A percentile compares a stretch with the other conserved stretches of the same genome.
Conservation (phyloP, 2,797 vertebrate species). For the Benthosema pterotum region DNA sequence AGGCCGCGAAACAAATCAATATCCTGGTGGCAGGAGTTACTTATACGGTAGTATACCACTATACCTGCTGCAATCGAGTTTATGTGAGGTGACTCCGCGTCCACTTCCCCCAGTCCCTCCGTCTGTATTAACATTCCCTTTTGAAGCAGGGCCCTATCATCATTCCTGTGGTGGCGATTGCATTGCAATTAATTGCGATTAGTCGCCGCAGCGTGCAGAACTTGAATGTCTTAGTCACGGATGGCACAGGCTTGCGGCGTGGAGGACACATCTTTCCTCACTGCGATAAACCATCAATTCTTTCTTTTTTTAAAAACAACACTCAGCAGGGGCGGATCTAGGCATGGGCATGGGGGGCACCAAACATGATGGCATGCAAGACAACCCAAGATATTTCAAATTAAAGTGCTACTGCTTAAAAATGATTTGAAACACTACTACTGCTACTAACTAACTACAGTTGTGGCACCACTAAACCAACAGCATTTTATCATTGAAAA, state of each 20-base stretch:
- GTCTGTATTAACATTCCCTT: slow-evolving; percentile 16
- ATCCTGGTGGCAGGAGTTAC: too few species aligned
- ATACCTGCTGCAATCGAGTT: slow-evolving; percentile 14
- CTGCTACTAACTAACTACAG: too few species aligned
- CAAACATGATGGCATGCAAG: too few species aligned
- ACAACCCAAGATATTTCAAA: too few species aligned
- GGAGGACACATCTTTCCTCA: slow-evolving; percentile 26
- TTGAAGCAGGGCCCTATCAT: slow-evolving; percentile 31
- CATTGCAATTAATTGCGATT: slow-evolving; percentile 57
- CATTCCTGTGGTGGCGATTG: slow-evolving; percentile 35
- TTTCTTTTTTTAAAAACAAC: slow-evolving; percentile 26
- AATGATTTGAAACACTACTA: too few species aligned
- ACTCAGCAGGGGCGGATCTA: too few species aligned
- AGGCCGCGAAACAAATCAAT: neutral
- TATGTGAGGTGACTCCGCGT: neutral
- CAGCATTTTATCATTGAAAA: too few species aligned
- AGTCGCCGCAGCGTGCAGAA: slow-evolving; percentile 36
- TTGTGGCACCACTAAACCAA: too few species aligned
- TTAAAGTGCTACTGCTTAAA: too few species aligned
- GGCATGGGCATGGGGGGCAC: too few species aligned
- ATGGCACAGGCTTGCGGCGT: slow-evolving; percentile 17
- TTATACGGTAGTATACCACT: neutral
- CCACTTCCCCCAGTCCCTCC: neutral
- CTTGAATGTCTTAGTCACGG: slow-evolving; percentile 21
- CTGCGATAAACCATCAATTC: slow-evolving; percentile 45